Evolutionary conservation across 1,140 invertebrate genomes (phyloP).

Genomic region (Lordiphosa mommai): DNA sequence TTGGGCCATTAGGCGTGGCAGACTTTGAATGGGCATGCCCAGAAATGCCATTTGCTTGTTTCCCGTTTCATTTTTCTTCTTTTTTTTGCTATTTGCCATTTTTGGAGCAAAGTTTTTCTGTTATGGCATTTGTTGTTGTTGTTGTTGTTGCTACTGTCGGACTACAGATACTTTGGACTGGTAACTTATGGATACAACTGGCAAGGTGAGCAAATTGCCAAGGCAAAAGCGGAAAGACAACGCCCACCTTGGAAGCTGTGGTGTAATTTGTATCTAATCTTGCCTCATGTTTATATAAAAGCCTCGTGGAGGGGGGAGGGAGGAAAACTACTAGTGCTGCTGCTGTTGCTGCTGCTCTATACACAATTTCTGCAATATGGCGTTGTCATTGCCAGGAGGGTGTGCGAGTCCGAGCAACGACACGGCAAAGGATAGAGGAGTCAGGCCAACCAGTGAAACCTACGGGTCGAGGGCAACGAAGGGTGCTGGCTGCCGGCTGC

Average conservation of each 20-base stretch:
- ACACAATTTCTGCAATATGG: constrained; percentile 68
- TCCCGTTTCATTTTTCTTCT: constrained; percentile 6
- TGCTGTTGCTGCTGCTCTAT: constrained; percentile 20
- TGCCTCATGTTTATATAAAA: constrained; percentile 76
- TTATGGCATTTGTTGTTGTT: constrained; percentile 56
- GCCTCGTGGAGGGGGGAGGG: constrained; percentile 38
- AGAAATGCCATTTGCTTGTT: constrained; percentile 45
- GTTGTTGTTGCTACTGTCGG: constrained; percentile 15
- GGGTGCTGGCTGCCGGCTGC: constrained; percentile 11
- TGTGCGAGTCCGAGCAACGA: constrained; percentile 10
- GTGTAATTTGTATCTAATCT: constrained; percentile 77
- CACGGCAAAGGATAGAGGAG: constrained; percentile 1
- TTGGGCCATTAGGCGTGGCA: constrained; percentile 32
- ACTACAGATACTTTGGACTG: constrained; percentile 56
- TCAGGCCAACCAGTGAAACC: constrained; percentile 36
- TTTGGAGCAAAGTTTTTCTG: constrained; percentile 49
- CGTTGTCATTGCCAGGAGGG: constrained; percentile 33
- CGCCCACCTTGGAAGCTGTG: constrained; percentile 69
- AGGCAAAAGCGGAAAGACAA: constrained; percentile 7
- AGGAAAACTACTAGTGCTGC: not conserved
- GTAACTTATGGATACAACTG: constrained; percentile 66
- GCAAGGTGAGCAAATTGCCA: constrained; percentile 70
- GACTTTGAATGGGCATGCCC: not conserved
- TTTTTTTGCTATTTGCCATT: not conserved
- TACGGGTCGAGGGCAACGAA: constrained; percentile 18